phyloP scores from a whole-genome alignment of 2,888 invertebrate species.

The Cryptophagus acutangulus region DNA sequence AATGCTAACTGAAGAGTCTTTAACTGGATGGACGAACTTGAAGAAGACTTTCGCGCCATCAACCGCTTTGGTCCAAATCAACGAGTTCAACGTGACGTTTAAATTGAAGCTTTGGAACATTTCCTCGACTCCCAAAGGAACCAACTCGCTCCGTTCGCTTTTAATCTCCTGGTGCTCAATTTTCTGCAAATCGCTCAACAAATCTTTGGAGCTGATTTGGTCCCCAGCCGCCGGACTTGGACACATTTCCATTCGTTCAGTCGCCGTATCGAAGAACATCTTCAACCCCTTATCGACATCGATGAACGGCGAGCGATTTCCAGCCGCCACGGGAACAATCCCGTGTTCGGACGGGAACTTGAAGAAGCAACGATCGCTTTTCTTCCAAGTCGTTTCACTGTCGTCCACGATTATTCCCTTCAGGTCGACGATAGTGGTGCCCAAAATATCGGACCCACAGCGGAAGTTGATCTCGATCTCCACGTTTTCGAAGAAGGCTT shows the following conservation, averaged over 20 bases:
- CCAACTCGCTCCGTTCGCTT: no score
- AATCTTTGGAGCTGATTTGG: no score
- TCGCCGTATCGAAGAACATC: no score
- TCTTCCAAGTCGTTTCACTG: slow-evolving; percentile 6
- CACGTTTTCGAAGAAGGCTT: slow-evolving; percentile 37
- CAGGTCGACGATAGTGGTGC: slow-evolving; percentile 34
- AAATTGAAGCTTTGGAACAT: no score
- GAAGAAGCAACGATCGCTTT: slow-evolving; percentile 27
- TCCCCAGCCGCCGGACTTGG: background rate
- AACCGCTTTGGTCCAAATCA: no score
- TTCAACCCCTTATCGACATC: slow-evolving; percentile 29
- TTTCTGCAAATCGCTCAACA: no score
- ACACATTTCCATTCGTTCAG: background rate
- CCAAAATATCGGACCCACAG: slow-evolving; percentile 37
- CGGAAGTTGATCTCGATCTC: slow-evolving; percentile 36
- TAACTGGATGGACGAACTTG: no score
- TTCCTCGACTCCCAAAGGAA: no score
- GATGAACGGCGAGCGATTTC: slow-evolving; percentile 34
- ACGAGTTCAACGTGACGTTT: no score
- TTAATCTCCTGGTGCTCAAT: no score
- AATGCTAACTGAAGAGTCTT: no score
- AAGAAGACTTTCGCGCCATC: no score
- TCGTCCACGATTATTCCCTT: slow-evolving; percentile 24
- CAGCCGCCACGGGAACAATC: slow-evolving; percentile 29
- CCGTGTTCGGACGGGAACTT: slow-evolving; percentile 34